These are phyloP conservation scores for Caenorhabditis remanei DNA, from an alignment of 1,140 invertebrate genomes.

Conservation along the genomic window DNA sequence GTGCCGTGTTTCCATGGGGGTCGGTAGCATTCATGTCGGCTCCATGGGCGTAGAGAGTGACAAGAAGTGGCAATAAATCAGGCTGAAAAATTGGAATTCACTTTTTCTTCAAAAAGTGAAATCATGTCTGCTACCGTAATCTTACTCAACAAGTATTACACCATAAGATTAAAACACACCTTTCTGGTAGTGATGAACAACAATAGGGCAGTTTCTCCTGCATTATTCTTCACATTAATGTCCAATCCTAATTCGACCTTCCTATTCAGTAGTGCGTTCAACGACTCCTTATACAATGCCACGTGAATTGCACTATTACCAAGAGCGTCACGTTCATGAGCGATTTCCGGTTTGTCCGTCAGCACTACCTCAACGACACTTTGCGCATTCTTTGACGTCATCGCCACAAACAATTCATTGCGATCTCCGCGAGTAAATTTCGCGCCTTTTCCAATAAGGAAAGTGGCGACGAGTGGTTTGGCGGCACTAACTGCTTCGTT, in stretches of 20 bases:
- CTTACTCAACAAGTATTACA: too few species aligned
- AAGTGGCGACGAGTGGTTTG: slow-evolving; percentile 68
- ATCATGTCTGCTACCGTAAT: too few species aligned
- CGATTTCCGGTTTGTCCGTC: slow-evolving; percentile 71
- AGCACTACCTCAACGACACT: slow-evolving; percentile 74
- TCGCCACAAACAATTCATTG: slow-evolving; percentile 14
- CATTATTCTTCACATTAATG: slow-evolving; percentile 76
- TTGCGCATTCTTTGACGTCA: slow-evolving; percentile 37
- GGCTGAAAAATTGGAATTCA: background rate
- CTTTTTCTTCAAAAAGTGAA: too few species aligned
- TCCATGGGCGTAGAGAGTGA: slow-evolving; percentile 72
- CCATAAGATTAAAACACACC: background rate
- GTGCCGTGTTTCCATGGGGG: slow-evolving; percentile 72
- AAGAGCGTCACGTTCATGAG: slow-evolving; percentile 72
- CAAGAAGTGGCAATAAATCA: slow-evolving; percentile 65
- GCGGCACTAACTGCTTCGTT: slow-evolving; percentile 75
- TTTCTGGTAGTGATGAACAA: slow-evolving; percentile 26
- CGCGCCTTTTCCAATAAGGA: slow-evolving; percentile 14
- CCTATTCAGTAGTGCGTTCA: slow-evolving; percentile 73
- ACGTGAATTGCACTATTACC: slow-evolving; percentile 76
- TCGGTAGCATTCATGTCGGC: slow-evolving; percentile 71
- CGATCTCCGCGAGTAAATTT: slow-evolving; percentile 26
- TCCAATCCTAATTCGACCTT: slow-evolving; percentile 70
- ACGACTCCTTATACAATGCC: slow-evolving; percentile 71
- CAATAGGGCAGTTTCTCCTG: slow-evolving; percentile 72